Percentiles rank a stretch among this genome's conserved stretches.
Evolutionary conservation across 2,888 invertebrate genomes (phyloP).

Genomic region (Mythimna vitellina): DNA sequence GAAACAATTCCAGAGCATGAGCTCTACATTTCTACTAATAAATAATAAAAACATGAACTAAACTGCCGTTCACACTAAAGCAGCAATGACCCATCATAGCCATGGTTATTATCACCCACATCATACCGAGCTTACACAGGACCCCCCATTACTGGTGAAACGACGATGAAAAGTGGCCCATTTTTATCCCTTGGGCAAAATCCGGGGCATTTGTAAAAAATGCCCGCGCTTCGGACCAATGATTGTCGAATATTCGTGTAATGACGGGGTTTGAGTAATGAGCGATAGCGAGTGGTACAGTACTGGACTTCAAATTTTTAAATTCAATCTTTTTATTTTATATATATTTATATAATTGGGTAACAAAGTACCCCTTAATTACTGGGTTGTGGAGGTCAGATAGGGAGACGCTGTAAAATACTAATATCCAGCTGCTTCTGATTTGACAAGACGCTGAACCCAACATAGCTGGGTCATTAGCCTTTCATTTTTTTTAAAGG

Average conservation of each 20-base stretch:
- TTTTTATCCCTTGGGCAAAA: constrained; percentile 52
- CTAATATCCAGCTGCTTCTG: no score
- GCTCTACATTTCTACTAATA: not conserved
- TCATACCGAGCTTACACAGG: constrained; percentile 28
- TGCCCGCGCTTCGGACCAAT: constrained; percentile 52
- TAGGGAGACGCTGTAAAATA: no score
- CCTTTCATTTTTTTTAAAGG: no score
- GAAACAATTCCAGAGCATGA: no score
- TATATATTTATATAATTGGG: no score
- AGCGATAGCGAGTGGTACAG: not conserved
- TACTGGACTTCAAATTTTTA: no score
- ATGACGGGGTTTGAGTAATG: constrained; percentile 39
- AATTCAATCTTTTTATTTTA: no score
- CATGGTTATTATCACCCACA: constrained; percentile 39
- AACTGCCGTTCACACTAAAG: constrained; percentile 16
- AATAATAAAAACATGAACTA: constrained; percentile 17
- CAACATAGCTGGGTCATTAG: no score
- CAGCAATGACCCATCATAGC: constrained; percentile 24
- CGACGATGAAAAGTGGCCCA: constrained; percentile 56
- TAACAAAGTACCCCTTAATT: no score
- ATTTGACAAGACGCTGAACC: no score
- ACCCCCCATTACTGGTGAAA: constrained; percentile 52
- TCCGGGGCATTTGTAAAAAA: constrained; percentile 60
- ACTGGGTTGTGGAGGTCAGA: no score
- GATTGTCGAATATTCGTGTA: constrained; percentile 63